Evolutionary conservation across 92 coral and sea anemone species (phyloP), one percentile per base, ranked within the genome.

Genomic region (Phenganax stokvisi): DNA sequence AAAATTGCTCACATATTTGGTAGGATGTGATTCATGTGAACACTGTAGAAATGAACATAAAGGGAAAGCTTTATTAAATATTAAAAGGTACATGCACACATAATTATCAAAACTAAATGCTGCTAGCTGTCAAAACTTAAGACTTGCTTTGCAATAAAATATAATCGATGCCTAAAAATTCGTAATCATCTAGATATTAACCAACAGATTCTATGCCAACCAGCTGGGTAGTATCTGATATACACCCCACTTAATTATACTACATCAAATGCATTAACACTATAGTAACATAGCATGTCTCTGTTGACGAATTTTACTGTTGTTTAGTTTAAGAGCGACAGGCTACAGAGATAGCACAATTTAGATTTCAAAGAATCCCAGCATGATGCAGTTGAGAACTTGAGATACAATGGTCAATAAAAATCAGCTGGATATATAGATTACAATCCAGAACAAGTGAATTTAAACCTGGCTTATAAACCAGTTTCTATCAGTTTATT

Each of bases 1-100:
- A 47, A 79, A 79, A 79, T 79, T 63, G 37, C 74, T 47, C 1
- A 44, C 73, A 79, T 79, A 63, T 15, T 65, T 79, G 64, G 16
- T 79, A 53, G 51, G 72, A 11, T 10, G 55, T 2, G 6, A 30
- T 12, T 16, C 8, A 17, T 55, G 8, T 51, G 56, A 12, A 64
- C 83, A 3, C 9, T 27, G 72, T 1, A 11, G 15, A 53, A 15
- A 53, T 13, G 27, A 1, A 52, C 13, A 37, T 30, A 10, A 57
- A 20, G 47, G 66, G 13, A 27, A 51, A 51, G 63, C 53, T 31
- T 31, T 79, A 64, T 63, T 63, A 79, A 79, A 64, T 62, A 64
- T 77, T 51, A 59, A 77, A 57, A 1, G 17, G 56, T 79, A 20
- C 51, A 65, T 28, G 73, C 15, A 68, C 73, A 68, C 73, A 68